Conservation (phyloP, 2,888 invertebrate species). For the Drymonia ruficornis region DNA sequence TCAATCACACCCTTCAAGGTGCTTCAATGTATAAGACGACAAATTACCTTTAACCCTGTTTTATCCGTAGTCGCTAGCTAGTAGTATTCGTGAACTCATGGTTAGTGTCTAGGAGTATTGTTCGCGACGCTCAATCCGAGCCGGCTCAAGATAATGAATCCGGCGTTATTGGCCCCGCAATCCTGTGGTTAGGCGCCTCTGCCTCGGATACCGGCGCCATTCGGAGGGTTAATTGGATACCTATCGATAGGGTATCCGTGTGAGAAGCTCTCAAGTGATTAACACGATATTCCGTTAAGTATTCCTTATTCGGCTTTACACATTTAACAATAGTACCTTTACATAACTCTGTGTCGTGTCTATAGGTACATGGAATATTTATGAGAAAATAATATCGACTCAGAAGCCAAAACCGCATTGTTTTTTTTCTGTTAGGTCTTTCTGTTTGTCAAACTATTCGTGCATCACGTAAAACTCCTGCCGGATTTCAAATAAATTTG, state of each 20-base stretch:
- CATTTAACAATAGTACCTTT: not conserved
- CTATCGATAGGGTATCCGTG: constrained; percentile 46
- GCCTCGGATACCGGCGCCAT: constrained; percentile 34
- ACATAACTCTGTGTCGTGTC: too few relatives aligned
- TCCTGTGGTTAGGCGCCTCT: constrained; percentile 37
- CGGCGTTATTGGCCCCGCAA: constrained; percentile 45
- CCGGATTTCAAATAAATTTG: too few relatives aligned
- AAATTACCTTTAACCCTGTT: too few relatives aligned
- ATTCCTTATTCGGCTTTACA: not conserved
- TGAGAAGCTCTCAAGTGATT: constrained; percentile 48
- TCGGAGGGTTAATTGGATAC: constrained; percentile 57
- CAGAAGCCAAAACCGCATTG: too few relatives aligned
- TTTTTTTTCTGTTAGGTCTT: too few relatives aligned
- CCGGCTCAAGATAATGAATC: constrained; percentile 50
- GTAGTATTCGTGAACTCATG: not conserved
- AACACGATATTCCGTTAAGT: not conserved
- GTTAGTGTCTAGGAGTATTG: constrained; percentile 26
- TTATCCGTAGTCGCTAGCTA: not conserved
- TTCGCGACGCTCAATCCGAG: constrained; percentile 39
- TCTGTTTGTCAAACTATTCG: too few relatives aligned
- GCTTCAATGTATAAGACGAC: too few relatives aligned
- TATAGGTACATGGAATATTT: too few relatives aligned
- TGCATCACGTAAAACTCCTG: too few relatives aligned
- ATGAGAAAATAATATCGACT: too few relatives aligned
- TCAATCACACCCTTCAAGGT: too few relatives aligned